Percentiles rank a stretch among this genome's conserved stretches.
Evolutionary conservation across 2,113 vertebrate species (phyloP).

Genomic region (Stegastes partitus): DNA sequence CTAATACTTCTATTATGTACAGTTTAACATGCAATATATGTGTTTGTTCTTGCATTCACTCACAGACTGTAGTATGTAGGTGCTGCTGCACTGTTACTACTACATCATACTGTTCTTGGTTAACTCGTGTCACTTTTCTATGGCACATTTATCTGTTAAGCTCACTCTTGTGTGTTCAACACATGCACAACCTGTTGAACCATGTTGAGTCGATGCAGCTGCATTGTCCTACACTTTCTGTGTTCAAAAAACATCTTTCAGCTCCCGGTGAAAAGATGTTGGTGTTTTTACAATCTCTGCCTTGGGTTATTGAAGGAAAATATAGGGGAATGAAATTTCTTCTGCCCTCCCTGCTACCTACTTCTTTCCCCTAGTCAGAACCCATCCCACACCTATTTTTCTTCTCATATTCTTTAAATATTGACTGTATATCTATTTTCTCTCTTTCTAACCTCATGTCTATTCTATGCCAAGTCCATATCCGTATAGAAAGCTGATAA

Average conservation of each 20-base stretch:
- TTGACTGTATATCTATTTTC: constrained; percentile 33
- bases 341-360: constrained; percentile 51
- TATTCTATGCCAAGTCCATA: constrained; percentile 28
- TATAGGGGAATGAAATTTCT: constrained; percentile 41
- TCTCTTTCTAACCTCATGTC: constrained; percentile 33
- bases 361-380: constrained; percentile 38
- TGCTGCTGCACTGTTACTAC: constrained; percentile 61
- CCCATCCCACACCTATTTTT: constrained; percentile 45
- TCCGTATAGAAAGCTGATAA: background rate
- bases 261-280: constrained; percentile 80
- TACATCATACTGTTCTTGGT: constrained; percentile 41
- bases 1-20: constrained; percentile 26
- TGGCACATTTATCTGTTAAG: constrained; percentile 58
- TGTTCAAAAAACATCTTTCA: constrained; percentile 81
- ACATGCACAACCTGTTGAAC: constrained; percentile 63
- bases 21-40: constrained; percentile 45
- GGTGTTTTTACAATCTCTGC: constrained; percentile 89
- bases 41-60: constrained; percentile 60
- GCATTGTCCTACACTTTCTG: constrained; percentile 66
- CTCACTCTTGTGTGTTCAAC: constrained; percentile 68
- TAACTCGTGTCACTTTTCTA: constrained; percentile 38
- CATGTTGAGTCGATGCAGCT: constrained; percentile 38
- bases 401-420: constrained; percentile 41
- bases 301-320: constrained; percentile 75
- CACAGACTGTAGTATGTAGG: constrained; percentile 53